Conservation (phyloP, 2,113 vertebrate genomes). For the pig (Sus scrofa) region DNA sequence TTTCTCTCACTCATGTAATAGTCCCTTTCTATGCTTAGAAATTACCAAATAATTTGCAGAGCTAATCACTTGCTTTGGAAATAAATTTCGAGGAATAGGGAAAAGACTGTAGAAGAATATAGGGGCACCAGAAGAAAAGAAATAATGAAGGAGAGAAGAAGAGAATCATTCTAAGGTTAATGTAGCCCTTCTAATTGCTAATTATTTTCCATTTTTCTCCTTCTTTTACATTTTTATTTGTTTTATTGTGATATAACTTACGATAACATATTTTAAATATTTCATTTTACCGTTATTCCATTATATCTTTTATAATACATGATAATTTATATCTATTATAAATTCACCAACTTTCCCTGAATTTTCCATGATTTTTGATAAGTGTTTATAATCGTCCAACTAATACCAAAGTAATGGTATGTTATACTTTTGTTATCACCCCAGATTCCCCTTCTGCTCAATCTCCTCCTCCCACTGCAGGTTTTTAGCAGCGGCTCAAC, state of each 20-base stretch:
- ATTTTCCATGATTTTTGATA: slow-evolving; percentile 4
- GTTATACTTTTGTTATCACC: background rate
- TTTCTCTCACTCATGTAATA: background rate
- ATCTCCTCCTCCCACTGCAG: background rate
- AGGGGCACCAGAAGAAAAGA: background rate
- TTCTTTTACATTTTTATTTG: slow-evolving; percentile 14
- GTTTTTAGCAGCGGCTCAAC: background rate
- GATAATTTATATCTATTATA: background rate
- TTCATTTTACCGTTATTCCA: background rate
- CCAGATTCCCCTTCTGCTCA: background rate
- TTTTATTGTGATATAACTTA: background rate
- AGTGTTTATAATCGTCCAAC: background rate
- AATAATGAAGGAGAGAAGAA: background rate
- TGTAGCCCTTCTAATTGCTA: background rate
- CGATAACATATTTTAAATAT: background rate
- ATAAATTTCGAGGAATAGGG: background rate
- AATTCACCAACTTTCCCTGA: background rate
- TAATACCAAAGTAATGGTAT: background rate
- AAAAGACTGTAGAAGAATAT: background rate
- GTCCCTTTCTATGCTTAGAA: background rate
- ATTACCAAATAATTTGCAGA: background rate
- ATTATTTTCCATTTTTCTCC: slow-evolving; percentile 28
- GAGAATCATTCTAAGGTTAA: background rate
- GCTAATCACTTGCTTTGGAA: background rate
- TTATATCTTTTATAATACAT: background rate